Evolutionary conservation across 2,888 invertebrate genomes (phyloP).

Genomic region (Hirudinaria manillensis): DNA sequence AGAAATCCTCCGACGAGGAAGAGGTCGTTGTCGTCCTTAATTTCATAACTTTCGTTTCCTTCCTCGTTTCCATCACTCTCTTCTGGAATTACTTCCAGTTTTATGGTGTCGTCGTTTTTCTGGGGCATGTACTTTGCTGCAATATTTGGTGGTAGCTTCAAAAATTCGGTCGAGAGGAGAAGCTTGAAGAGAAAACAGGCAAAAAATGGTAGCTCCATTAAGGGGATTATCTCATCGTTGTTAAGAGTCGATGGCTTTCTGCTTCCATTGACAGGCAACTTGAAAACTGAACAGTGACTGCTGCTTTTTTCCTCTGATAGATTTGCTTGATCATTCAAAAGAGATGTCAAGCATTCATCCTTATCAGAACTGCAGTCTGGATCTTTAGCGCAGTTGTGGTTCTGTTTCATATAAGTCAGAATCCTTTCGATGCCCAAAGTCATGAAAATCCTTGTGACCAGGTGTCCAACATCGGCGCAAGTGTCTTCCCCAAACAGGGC

Average conservation of each 20-base stretch:
- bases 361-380: background rate
- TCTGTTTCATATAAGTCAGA: constrained; percentile 4
- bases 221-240: background rate
- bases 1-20: constrained; percentile 62
- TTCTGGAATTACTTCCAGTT: background rate
- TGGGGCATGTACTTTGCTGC: background rate
- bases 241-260: background rate
- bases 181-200: constrained; percentile 11
- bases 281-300: constrained; percentile 38
- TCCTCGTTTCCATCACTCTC: constrained; percentile 2
- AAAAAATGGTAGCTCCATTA: constrained; percentile 19
- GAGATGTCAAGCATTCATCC: background rate
- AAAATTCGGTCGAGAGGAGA: background rate
- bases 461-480: constrained; percentile 36
- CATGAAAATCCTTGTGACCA: constrained; percentile 36
- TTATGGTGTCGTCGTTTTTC: background rate
- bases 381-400: background rate
- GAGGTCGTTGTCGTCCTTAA: constrained; percentile 11
- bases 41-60: background rate
- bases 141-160: background rate
- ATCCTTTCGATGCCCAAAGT: constrained; percentile 29
- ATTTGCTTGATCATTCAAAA: no score
- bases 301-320: background rate
- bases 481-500: constrained; percentile 34
- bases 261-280: constrained; percentile 5